Base-by-base conservation (phyloP, 2,888 invertebrate genomes). In the Atrina japonica region DNA sequence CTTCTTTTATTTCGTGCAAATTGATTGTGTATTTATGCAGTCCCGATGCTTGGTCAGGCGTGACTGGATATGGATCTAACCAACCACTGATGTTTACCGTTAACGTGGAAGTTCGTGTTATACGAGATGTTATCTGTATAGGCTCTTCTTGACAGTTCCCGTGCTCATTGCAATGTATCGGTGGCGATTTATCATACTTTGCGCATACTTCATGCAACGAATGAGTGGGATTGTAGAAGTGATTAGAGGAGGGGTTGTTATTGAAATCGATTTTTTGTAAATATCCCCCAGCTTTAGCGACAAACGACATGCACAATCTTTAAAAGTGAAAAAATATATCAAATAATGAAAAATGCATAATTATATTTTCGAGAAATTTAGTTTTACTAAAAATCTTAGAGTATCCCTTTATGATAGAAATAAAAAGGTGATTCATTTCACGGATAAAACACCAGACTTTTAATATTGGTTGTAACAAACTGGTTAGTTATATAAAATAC, bases 21-120 rank as follows among this genome's bases (percentile, higher is more conserved):
- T 41, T 58, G 7, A 80, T 58, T 30, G 49, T 41, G 56, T 73
- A 79, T 1, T n/a, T 21, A 30, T 72, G 67, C 0, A 81, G 73
- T 1, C 63, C 66, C 16, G 79, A 81, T 9, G 79, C 77, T 25
- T 72, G 74, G 9, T 55, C 35, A 1, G 41, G 9, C 0, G 23
- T 60, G 0, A 25, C 2, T 14, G 77, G 80, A 35, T 70, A 70
- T 1, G 77, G 76, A 47, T 82, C 82, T 2, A 18, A 16, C 77
- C 80, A 82, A 2, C 77, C 78, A 2, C 40, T 21, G n/a, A 77
- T 67, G 1, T 40, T 18, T 6, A 79, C 70, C 7, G 52, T 47
- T 18, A 74, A 53, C 2, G 50, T 58, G 9, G 52, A 29, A 16
- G 56, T 35, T n/a, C 61, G 60, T n/a, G 76, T 73, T 0, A 76